Conservation (phyloP, 2,888 invertebrate species). For the Megamerina dolium region DNA sequence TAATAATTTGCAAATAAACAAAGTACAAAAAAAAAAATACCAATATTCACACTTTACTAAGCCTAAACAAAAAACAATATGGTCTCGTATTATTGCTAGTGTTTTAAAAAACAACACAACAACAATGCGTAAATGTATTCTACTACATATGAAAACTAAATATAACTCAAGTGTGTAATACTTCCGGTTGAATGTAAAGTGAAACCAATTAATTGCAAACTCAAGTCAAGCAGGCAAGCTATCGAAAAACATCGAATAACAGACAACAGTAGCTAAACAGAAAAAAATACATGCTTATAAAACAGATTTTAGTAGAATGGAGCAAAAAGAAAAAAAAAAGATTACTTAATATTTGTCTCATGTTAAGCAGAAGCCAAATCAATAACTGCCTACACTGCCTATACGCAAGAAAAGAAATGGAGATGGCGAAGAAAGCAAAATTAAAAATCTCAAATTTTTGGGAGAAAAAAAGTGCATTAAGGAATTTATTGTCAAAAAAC, state of each 20-base stretch:
- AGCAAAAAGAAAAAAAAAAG: not conserved
- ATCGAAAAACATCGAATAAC: not conserved
- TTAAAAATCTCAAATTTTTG: not conserved
- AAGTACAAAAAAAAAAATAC: too few species aligned
- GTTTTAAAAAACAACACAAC: too few species aligned
- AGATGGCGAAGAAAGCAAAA: not conserved
- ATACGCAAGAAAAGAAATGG: slow-evolving; percentile 9
- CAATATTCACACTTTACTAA: too few species aligned
- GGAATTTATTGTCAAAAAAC: not conserved
- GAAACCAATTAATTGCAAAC: slow-evolving; percentile 27
- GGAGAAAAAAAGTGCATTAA: not conserved
- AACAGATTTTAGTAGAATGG: not conserved
- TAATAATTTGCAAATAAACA: too few species aligned
- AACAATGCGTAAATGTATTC: too few species aligned
- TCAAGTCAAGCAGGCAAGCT: slow-evolving; percentile 14
- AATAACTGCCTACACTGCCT: slow-evolving; percentile 26
- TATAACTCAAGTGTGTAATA: slow-evolving; percentile 24
- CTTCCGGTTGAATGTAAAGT: slow-evolving; percentile 24
- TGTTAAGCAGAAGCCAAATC: slow-evolving; percentile 36
- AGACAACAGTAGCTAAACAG: slow-evolving; percentile 3
- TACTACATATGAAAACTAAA: too few species aligned
- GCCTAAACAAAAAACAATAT: too few species aligned
- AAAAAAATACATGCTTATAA: not conserved
- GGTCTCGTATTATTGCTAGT: too few species aligned
- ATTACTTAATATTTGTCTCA: not conserved